Evolutionary conservation across 2,797 vertebrate species (phyloP).

Genomic region (Pachyuromys duprasi): DNA sequence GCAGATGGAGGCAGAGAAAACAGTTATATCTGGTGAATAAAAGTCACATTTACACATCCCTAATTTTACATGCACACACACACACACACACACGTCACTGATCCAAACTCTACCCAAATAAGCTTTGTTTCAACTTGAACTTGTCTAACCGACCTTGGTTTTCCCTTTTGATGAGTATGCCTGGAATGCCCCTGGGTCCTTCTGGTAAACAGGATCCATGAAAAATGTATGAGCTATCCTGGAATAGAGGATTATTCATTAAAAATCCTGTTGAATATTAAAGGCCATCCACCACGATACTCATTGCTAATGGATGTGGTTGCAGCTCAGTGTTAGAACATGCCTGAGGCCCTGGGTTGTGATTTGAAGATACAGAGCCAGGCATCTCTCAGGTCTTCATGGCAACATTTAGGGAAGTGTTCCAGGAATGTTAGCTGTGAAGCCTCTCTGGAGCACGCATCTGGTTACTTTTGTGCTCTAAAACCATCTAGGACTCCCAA

Average conservation of each 20-base stretch:
- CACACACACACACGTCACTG: no score
- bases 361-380: neutral
- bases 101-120: neutral
- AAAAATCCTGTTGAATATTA: constrained; percentile 44
- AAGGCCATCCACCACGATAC: neutral
- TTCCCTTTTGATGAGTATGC: neutral
- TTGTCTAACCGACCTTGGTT: neutral
- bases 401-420: neutral
- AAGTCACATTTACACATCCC: no score
- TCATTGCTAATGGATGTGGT: neutral
- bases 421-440: neutral
- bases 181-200: neutral
- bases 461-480: neutral
- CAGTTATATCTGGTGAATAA: no score
- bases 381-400: neutral
- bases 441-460: neutral
- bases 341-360: neutral
- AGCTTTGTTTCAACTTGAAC: neutral
- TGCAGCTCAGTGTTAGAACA: neutral
- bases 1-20: no score
- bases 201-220: neutral
- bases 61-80: no score
- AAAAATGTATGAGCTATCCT: neutral
- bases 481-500: neutral
- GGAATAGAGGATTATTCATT: neutral